These are phyloP conservation scores for Sinelater perroti DNA, from an alignment of 2,888 invertebrate species.

Conservation along the genomic window DNA sequence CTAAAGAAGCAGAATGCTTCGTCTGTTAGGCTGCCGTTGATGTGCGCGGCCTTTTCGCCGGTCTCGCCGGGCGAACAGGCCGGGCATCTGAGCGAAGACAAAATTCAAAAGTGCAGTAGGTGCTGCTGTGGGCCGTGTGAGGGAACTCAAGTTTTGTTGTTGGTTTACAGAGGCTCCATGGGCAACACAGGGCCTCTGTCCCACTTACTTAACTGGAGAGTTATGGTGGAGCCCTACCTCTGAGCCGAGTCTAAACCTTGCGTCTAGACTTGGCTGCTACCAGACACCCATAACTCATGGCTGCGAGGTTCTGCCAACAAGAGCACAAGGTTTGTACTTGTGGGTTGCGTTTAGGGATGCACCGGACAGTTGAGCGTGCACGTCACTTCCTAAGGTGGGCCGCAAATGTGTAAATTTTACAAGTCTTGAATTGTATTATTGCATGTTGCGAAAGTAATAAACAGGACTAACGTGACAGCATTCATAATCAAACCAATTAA, in stretches of 20 bases:
- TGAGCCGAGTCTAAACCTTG: slow-evolving; percentile 35
- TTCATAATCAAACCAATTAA: no score
- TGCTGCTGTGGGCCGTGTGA: slow-evolving; percentile 39
- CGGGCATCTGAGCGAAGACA: neutral
- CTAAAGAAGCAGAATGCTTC: no score
- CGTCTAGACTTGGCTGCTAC: slow-evolving; percentile 34
- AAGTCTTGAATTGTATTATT: no score
- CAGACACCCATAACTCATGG: slow-evolving; percentile 35
- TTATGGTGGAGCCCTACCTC: slow-evolving; percentile 38
- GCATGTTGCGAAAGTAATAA: no score
- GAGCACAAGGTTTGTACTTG: slow-evolving; percentile 30
- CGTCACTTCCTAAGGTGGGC: no score
- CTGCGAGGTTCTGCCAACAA: slow-evolving; percentile 29
- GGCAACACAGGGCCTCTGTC: slow-evolving; percentile 51
- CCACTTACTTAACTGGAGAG: slow-evolving; percentile 44
- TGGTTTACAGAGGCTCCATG: slow-evolving; percentile 61
- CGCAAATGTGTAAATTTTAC: neutral
- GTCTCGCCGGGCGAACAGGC: slow-evolving; percentile 5
- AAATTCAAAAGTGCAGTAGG: slow-evolving; percentile 39
- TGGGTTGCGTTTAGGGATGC: no score
- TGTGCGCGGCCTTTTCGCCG: no score
- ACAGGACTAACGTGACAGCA: no score
- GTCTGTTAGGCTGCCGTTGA: no score
- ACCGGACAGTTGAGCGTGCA: no score
- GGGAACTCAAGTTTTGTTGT: slow-evolving; percentile 61